Conservation (phyloP, 2,113 vertebrate species). For the Varanus komodoensis region DNA sequence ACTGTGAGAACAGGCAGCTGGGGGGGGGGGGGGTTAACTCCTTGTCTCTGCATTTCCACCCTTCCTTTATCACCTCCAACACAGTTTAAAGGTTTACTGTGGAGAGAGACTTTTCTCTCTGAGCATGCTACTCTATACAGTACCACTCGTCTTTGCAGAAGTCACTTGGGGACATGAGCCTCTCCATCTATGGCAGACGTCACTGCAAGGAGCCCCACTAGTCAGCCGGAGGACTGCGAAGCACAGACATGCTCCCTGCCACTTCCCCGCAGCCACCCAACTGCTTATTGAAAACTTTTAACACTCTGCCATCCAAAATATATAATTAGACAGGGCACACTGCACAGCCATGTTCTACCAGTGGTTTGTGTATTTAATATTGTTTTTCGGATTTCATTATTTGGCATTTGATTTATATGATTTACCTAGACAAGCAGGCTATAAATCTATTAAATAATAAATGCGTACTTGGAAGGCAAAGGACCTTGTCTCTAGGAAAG, state of each 20-base stretch:
- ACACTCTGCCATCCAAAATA: constrained; percentile 19
- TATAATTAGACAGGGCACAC: not conserved
- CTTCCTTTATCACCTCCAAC: not conserved
- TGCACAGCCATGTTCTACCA: not conserved
- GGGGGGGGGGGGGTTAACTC: not conserved
- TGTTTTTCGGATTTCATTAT: not conserved
- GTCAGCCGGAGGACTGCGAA: not conserved
- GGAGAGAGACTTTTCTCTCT: not conserved
- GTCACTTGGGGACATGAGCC: fast-evolving
- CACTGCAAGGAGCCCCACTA: constrained; percentile 1
- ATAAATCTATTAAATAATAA: too few relatives aligned
- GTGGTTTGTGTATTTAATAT: not conserved
- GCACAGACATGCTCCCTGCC: constrained; percentile 13
- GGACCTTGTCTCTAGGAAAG: not conserved
- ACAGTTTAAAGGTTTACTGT: not conserved
- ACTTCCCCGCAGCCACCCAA: constrained; percentile 2
- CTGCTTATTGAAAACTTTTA: fast-evolving
- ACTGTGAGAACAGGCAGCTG: too few relatives aligned
- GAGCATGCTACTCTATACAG: not conserved
- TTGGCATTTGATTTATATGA: not conserved
- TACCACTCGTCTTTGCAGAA: not conserved
- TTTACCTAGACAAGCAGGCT: not conserved
- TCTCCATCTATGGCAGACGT: not conserved
- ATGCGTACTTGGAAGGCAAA: too few relatives aligned
- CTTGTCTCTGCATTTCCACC: not conserved